phyloP scores from a whole-genome alignment of 2,113 vertebrate genomes.

The Cyanoliseus patagonus region DNA sequence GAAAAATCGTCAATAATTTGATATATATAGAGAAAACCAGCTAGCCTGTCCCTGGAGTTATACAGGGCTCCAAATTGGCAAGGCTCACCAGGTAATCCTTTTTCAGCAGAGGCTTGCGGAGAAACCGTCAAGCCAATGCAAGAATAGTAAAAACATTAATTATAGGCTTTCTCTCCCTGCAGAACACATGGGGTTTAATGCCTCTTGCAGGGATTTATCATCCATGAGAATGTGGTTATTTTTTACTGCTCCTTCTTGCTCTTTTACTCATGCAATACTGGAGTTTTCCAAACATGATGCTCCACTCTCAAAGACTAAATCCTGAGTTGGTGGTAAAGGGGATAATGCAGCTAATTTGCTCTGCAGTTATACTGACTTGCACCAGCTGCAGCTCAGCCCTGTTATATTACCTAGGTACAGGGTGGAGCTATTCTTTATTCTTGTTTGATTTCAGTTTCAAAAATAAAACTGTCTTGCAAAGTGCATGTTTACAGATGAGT shows the following conservation, averaged over 20 bases:
- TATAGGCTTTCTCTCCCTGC: background rate
- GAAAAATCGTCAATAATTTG: background rate
- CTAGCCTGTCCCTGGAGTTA: background rate
- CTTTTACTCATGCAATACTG: background rate
- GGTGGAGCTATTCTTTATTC: background rate
- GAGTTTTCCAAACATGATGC: background rate
- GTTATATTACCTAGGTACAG: background rate
- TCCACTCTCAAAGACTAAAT: background rate
- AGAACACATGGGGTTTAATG: background rate
- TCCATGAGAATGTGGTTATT: background rate
- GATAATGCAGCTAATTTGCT: background rate
- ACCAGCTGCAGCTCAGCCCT: background rate
- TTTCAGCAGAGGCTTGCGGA: background rate
- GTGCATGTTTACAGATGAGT: background rate
- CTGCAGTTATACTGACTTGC: background rate
- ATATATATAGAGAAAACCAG: background rate
- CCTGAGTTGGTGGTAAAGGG: background rate
- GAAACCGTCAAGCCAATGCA: background rate
- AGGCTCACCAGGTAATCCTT: background rate
- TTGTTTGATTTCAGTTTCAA: background rate
- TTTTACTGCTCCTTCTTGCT: slow-evolving; percentile 1
- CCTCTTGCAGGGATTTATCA: background rate
- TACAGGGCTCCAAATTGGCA: background rate
- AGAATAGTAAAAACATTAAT: background rate
- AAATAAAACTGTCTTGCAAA: background rate